A percentile compares a stretch with the other conserved stretches of the same genome.
Evolutionary conservation across 2,888 invertebrate species (phyloP).

Genomic region (Drosophila testacea): DNA sequence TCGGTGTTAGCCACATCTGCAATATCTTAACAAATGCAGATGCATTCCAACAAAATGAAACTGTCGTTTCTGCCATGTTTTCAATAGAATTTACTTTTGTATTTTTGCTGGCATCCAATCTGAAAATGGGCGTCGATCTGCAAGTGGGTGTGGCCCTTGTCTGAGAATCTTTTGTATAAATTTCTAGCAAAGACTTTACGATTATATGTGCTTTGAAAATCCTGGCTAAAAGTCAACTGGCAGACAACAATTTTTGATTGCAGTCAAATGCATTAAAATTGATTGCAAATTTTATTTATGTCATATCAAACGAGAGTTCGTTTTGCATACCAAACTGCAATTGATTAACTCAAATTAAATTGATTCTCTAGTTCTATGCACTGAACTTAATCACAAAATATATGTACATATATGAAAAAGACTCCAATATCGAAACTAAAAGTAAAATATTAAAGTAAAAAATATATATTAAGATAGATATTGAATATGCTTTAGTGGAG

Average conservation of each 20-base stretch:
- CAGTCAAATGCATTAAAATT: slow-evolving; percentile 78
- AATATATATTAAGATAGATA: background rate
- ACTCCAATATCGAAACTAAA: background rate
- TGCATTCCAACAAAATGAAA: slow-evolving; percentile 36
- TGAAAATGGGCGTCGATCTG: slow-evolving; percentile 52
- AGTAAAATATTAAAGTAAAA: background rate
- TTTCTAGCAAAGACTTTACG: slow-evolving; percentile 44
- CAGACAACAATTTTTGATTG: slow-evolving; percentile 66
- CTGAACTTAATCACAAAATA: background rate
- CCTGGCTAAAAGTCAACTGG: slow-evolving; percentile 58
- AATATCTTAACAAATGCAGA: slow-evolving; percentile 63
- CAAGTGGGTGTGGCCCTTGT: slow-evolving; percentile 60
- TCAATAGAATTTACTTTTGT: slow-evolving; percentile 59
- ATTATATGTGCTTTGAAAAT: slow-evolving; percentile 13
- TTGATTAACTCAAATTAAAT: slow-evolving; percentile 18
- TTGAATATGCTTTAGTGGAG: too few species aligned
- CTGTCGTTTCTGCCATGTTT: slow-evolving; percentile 54
- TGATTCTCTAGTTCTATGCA: slow-evolving; percentile 2
- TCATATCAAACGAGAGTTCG: background rate
- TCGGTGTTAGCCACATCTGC: slow-evolving; percentile 61
- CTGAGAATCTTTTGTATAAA: slow-evolving; percentile 51
- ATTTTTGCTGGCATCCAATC: slow-evolving; percentile 59
- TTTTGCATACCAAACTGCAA: slow-evolving; percentile 11
- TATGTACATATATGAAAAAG: background rate
- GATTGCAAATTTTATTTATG: slow-evolving; percentile 50